phyloP scores from a whole-genome alignment of 2,113 vertebrate species.

The Sinocyclocheilus grahami region DNA sequence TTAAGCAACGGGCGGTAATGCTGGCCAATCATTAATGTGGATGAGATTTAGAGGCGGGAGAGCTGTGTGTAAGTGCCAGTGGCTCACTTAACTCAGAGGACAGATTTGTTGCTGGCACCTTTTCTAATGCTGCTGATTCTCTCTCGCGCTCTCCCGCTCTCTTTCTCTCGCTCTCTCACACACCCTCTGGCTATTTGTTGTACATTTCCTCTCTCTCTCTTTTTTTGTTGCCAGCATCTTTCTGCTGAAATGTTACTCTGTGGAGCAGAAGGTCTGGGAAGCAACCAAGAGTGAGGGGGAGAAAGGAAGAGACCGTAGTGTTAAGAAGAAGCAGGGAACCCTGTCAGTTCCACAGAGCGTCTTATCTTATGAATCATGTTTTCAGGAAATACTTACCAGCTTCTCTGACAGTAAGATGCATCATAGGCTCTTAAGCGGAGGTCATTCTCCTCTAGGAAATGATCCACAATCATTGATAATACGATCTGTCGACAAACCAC shows the following conservation, averaged over 20 bases:
- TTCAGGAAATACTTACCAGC: slow-evolving; percentile 15
- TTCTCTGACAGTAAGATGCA: slow-evolving; percentile 46
- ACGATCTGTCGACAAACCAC: slow-evolving; percentile 22
- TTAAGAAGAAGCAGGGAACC: slow-evolving; percentile 8
- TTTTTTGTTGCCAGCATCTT: slow-evolving; percentile 42
- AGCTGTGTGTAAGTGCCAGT: slow-evolving; percentile 58
- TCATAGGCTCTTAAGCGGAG: slow-evolving; percentile 30
- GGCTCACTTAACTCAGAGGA: slow-evolving; percentile 49
- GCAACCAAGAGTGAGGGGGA: neutral
- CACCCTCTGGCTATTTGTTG: slow-evolving; percentile 63
- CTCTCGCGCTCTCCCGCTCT: slow-evolving; percentile 50
- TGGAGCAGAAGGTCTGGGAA: slow-evolving; percentile 37
- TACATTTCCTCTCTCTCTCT: slow-evolving; percentile 66
- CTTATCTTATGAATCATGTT: slow-evolving; percentile 41
- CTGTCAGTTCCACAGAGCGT: slow-evolving; percentile 10
- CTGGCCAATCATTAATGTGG: slow-evolving; percentile 61
- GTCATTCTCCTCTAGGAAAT: slow-evolving; percentile 41
- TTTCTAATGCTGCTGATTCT: slow-evolving; percentile 39
- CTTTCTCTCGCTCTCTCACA: slow-evolving; percentile 63
- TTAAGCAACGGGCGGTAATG: slow-evolving; percentile 63
- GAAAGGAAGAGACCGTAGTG: neutral
- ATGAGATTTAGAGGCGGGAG: slow-evolving; percentile 66
- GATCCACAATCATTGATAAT: slow-evolving; percentile 26
- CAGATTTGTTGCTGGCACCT: slow-evolving; percentile 49
- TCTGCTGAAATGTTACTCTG: slow-evolving; percentile 30